Evolutionary conservation across 2,888 invertebrate species (phyloP).

Genomic region (Polymixis flavicincta): DNA sequence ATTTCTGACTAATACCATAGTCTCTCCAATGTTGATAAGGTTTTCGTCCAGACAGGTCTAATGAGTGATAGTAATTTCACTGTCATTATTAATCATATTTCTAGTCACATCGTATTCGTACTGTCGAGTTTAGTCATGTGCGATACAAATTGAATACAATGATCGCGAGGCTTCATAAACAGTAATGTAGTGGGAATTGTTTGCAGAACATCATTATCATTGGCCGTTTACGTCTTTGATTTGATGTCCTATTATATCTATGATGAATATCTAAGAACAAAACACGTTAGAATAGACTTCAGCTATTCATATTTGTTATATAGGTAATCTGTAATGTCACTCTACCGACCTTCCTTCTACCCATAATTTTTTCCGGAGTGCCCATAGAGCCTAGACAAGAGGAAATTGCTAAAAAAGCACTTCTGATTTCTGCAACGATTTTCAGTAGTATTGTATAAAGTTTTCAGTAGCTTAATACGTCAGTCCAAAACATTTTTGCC

Average conservation of each 20-base stretch:
- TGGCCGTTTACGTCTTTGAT: too few species aligned
- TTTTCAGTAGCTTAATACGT: too few species aligned
- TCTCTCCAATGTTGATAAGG: conserved; percentile 28
- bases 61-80: conserved; percentile 21
- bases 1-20: conserved; percentile 8
- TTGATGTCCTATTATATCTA: conserved; percentile 33
- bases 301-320: background rate
- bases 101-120: conserved; percentile 3
- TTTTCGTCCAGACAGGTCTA: background rate
- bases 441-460: too few species aligned
- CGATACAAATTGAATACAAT: conserved; percentile 42
- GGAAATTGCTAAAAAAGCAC: background rate
- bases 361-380: too few species aligned
- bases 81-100: conserved; percentile 24
- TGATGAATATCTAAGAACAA: background rate
- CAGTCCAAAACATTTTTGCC: too few species aligned
- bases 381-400: background rate
- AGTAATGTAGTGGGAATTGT: conserved; percentile 13
- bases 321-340: background rate
- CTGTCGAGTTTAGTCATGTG: conserved; percentile 18
- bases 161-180: conserved; percentile 18
- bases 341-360: too few species aligned
- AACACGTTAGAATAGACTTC: background rate
- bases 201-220: conserved; percentile 31
- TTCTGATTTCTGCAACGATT: too few species aligned